phyloP scores from a whole-genome alignment of 30 jellyfish, hydroid and myxozoan species.

The Aurelia aurita region DNA sequence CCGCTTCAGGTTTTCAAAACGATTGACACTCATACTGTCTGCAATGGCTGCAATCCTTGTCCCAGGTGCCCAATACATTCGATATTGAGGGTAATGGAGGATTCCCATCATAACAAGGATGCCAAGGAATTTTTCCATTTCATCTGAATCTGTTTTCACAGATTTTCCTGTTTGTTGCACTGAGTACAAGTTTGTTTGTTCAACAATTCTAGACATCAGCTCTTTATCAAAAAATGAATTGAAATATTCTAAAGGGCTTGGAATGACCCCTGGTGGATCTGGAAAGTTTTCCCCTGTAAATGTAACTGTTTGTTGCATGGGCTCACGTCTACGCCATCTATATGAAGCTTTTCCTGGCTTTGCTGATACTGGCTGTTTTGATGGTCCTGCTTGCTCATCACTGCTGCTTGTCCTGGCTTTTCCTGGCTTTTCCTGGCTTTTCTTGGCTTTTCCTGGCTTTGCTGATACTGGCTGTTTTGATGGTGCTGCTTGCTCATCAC shows the following conservation, averaged over 20 bases:
- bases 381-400: slow-evolving; percentile 1
- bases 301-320: not conserved
- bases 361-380: not conserved
- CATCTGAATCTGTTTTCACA: slow-evolving; percentile 7
- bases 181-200: slow-evolving; percentile 1
- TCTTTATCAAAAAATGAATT: too few species aligned
- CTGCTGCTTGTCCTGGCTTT: slow-evolving; percentile 5
- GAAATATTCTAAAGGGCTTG: too few species aligned
- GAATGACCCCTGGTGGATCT: too few species aligned
- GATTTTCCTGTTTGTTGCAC: not conserved
- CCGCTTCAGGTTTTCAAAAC: not conserved
- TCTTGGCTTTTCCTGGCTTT: too few species aligned
- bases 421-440: too few species aligned
- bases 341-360: slow-evolving; percentile 22
- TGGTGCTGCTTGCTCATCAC: too few species aligned
- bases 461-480: too few species aligned
- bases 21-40: slow-evolving; percentile 3
- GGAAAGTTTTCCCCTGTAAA: too few species aligned
- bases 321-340: slow-evolving; percentile 13
- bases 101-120: not conserved
- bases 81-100: not conserved
- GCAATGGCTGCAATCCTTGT: not conserved
- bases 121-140: not conserved
- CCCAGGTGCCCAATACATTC: not conserved
- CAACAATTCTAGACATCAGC: too few species aligned